Percentiles rank a stretch among this genome's conserved stretches.
Conservation (phyloP, 2,113 vertebrate species). For the Phalacrocorax aristotelis region DNA sequence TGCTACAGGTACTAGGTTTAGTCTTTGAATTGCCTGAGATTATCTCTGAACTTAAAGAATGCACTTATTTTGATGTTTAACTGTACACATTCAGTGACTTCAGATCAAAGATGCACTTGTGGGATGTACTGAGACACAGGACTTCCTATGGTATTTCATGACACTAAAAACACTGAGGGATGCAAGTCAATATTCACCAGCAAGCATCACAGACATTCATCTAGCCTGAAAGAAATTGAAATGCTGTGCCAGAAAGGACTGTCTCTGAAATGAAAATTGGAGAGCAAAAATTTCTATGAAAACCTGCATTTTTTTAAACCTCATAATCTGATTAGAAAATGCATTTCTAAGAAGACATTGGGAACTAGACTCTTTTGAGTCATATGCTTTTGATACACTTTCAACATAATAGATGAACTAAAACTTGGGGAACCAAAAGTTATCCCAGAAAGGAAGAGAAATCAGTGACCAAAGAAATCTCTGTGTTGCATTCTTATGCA, state of each 20-base stretch:
- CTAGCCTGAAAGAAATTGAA: not conserved
- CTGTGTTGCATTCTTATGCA: not conserved
- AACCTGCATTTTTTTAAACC: not conserved
- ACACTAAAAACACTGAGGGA: not conserved
- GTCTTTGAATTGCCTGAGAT: not conserved
- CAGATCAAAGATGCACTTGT: not conserved
- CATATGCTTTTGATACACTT: not conserved
- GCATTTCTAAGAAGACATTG: not conserved
- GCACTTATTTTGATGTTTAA: not conserved
- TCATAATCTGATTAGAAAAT: not conserved
- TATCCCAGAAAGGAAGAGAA: not conserved
- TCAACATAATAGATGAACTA: not conserved
- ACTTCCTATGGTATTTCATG: not conserved
- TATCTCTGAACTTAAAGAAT: not conserved
- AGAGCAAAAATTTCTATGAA: not conserved
- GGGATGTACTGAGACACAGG: not conserved
- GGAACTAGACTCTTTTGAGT: not conserved
- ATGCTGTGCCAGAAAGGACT: not conserved
- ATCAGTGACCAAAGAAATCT: not conserved
- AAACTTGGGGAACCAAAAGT: not conserved
- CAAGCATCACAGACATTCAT: not conserved
- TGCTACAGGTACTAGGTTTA: not conserved
- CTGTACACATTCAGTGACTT: not conserved
- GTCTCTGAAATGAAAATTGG: not conserved
- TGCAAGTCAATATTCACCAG: not conserved